Percentiles rank a stretch among this genome's conserved stretches.
Conservation (phyloP, 2,888 invertebrate genomes). For the Toxonevra muliebris region DNA sequence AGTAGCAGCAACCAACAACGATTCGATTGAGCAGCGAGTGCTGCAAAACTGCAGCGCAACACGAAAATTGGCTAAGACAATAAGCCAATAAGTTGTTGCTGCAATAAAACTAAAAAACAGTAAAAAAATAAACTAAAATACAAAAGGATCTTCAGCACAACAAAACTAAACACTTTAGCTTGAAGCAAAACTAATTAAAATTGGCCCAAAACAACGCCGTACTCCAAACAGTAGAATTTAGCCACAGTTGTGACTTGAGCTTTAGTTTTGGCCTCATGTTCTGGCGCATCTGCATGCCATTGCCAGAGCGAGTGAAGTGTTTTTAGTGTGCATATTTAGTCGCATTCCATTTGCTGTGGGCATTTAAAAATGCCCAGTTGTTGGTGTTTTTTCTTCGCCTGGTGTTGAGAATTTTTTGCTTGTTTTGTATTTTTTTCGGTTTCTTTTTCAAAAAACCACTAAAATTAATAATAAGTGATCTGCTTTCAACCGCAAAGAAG, state of each 20-base stretch:
- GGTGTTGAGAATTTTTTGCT: constrained; percentile 21
- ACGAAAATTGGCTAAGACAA: constrained; percentile 41
- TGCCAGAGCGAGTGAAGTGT: constrained; percentile 1
- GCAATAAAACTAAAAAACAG: constrained; percentile 4
- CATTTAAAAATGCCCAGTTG: constrained; percentile 32
- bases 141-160: background rate
- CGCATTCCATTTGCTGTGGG: background rate
- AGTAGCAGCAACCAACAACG: constrained; percentile 8
- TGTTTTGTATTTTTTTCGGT: constrained; percentile 22
- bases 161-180: constrained; percentile 43
- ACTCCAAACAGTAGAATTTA: constrained; percentile 18
- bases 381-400: constrained; percentile 15
- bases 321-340: background rate
- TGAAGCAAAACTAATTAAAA: constrained; percentile 63
- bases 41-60: constrained; percentile 28
- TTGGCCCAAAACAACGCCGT: constrained; percentile 57
- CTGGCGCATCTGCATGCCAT: constrained; percentile 29
- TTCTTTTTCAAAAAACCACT: constrained; percentile 50
- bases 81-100: constrained; percentile 21
- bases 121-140: constrained; percentile 4
- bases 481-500: constrained; percentile 51
- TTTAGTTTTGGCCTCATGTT: constrained; percentile 16
- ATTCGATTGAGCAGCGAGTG: background rate
- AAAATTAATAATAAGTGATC: constrained; percentile 64
- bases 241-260: constrained; percentile 10